A percentile compares a stretch with the other conserved stretches of the same genome.
These are phyloP conservation scores for Amitus sp. DNA, from an alignment of 2,888 invertebrate genomes.

Conservation along the genomic window DNA sequence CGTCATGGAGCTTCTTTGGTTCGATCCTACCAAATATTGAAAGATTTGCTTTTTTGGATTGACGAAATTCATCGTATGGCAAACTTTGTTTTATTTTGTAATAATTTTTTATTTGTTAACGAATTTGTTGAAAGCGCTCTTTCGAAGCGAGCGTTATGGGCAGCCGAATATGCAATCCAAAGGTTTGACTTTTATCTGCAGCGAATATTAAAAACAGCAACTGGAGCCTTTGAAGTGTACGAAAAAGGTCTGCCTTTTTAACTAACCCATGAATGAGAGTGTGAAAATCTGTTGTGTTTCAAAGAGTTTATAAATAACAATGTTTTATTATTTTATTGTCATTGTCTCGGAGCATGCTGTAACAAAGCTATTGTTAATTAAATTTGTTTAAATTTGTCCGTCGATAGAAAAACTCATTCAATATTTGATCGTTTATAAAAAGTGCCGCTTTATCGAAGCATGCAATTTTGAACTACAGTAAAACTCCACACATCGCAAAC, in stretches of 20 bases:
- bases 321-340: slow-evolving; percentile 57
- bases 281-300: slow-evolving; percentile 64
- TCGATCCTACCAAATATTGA: too few species aligned
- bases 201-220: slow-evolving; percentile 43
- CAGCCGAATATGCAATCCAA: too few species aligned
- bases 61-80: neutral
- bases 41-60: neutral
- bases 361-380: slow-evolving; percentile 48
- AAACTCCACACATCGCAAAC: too few species aligned
- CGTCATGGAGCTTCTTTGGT: too few species aligned
- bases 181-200: too few species aligned
- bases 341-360: slow-evolving; percentile 62
- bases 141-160: too few species aligned
- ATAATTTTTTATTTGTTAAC: slow-evolving; percentile 2
- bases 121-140: slow-evolving; percentile 23
- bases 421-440: neutral
- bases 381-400: slow-evolving; percentile 31
- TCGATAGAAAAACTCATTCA: slow-evolving; percentile 43
- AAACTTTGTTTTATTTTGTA: neutral
- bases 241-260: slow-evolving; percentile 42
- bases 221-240: slow-evolving; percentile 35
- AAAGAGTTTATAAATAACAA: slow-evolving; percentile 63
- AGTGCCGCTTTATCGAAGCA: slow-evolving; percentile 1
- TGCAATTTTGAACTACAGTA: slow-evolving; percentile 3
- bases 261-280: slow-evolving; percentile 62